phyloP scores from a whole-genome alignment of 2,888 invertebrate genomes.

The Autographa pulchrina region DNA sequence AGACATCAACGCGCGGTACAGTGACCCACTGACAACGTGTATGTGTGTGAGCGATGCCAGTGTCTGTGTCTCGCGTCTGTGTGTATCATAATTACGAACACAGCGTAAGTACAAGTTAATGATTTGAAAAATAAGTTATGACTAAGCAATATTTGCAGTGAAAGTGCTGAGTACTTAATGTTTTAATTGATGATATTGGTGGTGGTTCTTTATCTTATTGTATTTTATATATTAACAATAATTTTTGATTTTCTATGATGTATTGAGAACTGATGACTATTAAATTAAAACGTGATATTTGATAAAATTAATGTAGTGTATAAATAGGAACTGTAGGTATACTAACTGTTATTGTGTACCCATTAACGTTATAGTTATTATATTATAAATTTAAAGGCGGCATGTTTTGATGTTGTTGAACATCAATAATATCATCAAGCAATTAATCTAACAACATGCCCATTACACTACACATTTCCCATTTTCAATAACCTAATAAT shows the following conservation, averaged over 20 bases:
- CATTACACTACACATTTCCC: not conserved
- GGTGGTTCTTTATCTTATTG: not conserved
- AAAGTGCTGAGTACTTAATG: conserved; percentile 47
- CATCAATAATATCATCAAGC: not conserved
- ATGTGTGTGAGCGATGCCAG: conserved; percentile 46
- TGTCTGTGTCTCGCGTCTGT: conserved; percentile 8
- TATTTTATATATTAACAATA: not conserved
- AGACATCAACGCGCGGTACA: conserved; percentile 76
- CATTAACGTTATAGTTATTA: not conserved
- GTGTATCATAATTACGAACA: conserved; percentile 51
- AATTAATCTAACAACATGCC: not conserved
- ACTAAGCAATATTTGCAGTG: conserved; percentile 56
- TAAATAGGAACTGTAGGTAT: not conserved
- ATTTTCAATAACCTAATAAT: conserved; percentile 9
- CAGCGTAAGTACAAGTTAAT: conserved; percentile 46
- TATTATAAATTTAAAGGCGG: not conserved
- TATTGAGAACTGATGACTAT: too few species aligned
- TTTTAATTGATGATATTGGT: conserved; percentile 12
- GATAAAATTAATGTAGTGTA: not conserved
- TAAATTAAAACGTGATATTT: too few species aligned
- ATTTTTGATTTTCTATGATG: not conserved
- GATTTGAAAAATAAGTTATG: conserved; percentile 64
- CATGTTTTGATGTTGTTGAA: not conserved
- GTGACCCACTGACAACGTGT: conserved; percentile 66
- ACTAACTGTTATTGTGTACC: not conserved